Conservation (phyloP, 2,113 vertebrate genomes). For the Lycocorax pyrrhopterus region DNA sequence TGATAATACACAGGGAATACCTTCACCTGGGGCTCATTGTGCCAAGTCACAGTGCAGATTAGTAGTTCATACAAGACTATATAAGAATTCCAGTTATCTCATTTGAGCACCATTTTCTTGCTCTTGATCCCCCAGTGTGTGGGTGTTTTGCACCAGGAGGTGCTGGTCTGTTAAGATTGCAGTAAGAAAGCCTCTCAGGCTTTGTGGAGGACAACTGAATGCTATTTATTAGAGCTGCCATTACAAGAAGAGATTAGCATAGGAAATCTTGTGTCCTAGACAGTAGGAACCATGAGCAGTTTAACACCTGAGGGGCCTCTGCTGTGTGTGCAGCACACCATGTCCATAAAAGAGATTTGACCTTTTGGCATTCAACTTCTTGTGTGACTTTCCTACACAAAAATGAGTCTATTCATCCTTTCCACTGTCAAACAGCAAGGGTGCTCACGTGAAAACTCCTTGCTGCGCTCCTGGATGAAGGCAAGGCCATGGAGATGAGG, state of each 20-base stretch:
- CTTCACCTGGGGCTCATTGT: background rate
- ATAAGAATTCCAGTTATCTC: background rate
- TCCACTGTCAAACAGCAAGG: no score
- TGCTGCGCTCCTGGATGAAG: background rate
- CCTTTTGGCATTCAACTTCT: background rate
- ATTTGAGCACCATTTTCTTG: background rate
- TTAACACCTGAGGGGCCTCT: background rate
- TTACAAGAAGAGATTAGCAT: background rate
- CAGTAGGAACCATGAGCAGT: accelerated
- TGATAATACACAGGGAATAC: background rate
- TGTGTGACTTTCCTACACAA: background rate
- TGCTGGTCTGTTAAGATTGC: background rate
- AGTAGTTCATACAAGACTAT: background rate
- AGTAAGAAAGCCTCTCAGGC: background rate
- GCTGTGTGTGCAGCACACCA: background rate
- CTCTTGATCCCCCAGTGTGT: background rate
- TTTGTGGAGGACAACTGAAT: background rate
- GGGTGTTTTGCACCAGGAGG: background rate
- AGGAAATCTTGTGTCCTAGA: background rate
- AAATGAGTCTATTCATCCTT: background rate
- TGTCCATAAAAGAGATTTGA: background rate
- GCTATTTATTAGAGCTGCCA: background rate
- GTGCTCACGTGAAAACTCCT: background rate
- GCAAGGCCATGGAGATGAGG: background rate
- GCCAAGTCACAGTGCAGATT: background rate